Evolutionary conservation across 2,888 invertebrate species (phyloP), one percentile per base, ranked within the genome.

Genomic region (Drosophila falleni): DNA sequence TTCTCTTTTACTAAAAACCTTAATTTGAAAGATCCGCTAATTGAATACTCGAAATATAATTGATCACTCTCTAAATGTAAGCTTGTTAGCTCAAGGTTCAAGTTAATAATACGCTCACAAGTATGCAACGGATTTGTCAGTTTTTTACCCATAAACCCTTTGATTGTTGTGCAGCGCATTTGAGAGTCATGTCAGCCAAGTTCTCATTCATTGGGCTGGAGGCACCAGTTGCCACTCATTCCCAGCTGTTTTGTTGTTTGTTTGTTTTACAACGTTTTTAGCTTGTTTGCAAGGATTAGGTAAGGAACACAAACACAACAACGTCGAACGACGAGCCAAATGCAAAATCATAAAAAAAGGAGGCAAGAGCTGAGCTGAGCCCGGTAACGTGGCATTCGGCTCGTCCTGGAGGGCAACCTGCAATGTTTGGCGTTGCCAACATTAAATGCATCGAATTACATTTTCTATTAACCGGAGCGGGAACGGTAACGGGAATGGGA

Each of bases 391-490:
- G 31, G 44, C 19, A n/a, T 31, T 31, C 44, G n/a, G 19, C 13
- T 44, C 10, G 49, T 74, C 69, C 51, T 55, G 54, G 19, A 46
- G 65, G 81, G 67, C 69, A 78, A 75, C 88, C 83, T 80, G 79
- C 71, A 70, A 69, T 64, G 77, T 65, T 87, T 80, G 71, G 60
- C 66, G 61, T 71, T 75, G 77, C 78, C 80, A 75, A 75, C 81
- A 78, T 80, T 89, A 87, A 87, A 89, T 87, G 86, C 86, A 87
- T 89, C 89, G 87, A 89, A 87, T 87, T 87, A 87, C 86, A 77
- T 76, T 89, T 89, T 89, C 85, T 87, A 89, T 89, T 87, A 87
- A 81, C 64, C 69, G 35, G 58, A 8, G 41, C 19, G 71, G 46
- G 54, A 60, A 69, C 35, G 55, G 53, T 41, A 35, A 6, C 3